These are phyloP conservation scores for Gadopsis marmoratus DNA, from an alignment of 2,797 vertebrate species.

Conservation along the genomic window DNA sequence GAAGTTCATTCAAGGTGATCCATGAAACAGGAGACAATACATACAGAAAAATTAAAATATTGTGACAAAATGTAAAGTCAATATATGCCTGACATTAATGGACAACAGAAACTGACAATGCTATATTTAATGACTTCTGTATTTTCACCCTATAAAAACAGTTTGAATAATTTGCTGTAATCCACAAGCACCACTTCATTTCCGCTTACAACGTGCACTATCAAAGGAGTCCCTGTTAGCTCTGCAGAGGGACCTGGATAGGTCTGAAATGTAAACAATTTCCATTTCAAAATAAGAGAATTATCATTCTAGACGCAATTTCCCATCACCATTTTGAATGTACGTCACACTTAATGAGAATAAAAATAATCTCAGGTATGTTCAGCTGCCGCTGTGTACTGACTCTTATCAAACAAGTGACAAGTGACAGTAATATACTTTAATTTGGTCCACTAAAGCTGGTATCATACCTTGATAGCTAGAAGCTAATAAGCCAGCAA, in stretches of 20 bases:
- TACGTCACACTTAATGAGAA: conserved; percentile 42
- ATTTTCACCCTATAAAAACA: conserved; percentile 59
- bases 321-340: conserved; percentile 40
- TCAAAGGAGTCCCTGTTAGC: conserved; percentile 48
- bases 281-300: conserved; percentile 36
- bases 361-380: conserved; percentile 8
- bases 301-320: conserved; percentile 33
- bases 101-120: conserved; percentile 20
- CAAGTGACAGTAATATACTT: conserved; percentile 11
- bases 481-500: neutral
- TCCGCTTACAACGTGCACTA: conserved; percentile 55
- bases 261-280: conserved; percentile 67
- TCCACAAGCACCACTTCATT: conserved; percentile 43
- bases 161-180: conserved; percentile 45
- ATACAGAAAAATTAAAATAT: neutral
- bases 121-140: conserved; percentile 1
- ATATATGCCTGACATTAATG: neutral
- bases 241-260: conserved; percentile 28
- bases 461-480: conserved; percentile 25
- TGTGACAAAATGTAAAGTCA: conserved; percentile 12
- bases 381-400: conserved; percentile 18
- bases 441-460: conserved; percentile 51
- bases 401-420: neutral
- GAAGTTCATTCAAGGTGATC: conserved; percentile 51
- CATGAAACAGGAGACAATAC: conserved; percentile 17